These are phyloP conservation scores for Hyperoodon ampullatus DNA, from an alignment of 2,113 vertebrate genomes.

Conservation along the genomic window DNA sequence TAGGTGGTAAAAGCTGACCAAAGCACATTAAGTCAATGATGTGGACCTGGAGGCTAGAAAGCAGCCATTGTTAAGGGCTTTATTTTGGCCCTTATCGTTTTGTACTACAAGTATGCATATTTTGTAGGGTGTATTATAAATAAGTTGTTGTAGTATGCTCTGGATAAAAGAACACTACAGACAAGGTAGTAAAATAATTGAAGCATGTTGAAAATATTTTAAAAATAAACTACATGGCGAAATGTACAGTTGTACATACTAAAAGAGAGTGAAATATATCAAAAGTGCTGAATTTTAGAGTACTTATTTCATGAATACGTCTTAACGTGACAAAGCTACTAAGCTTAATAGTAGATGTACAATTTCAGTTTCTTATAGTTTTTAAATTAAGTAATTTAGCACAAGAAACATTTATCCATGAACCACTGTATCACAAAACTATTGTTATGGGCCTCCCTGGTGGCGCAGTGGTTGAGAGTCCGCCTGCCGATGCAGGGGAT, in stretches of 20 bases:
- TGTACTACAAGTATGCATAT: conserved; percentile 47
- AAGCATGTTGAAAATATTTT: conserved; percentile 47
- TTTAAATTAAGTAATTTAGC: conserved; percentile 39
- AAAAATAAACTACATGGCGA: conserved; percentile 42
- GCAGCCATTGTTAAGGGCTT: conserved; percentile 79
- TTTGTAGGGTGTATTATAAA: conserved; percentile 42
- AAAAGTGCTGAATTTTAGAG: conserved; percentile 10
- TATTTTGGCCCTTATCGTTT: conserved; percentile 78
- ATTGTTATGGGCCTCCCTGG: too few relatives aligned
- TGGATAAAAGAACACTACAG: conserved; percentile 43
- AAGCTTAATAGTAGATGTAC: neutral
- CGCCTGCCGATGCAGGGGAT: too few relatives aligned
- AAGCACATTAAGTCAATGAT: conserved; percentile 84
- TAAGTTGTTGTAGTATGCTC: conserved; percentile 17
- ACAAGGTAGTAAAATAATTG: conserved; percentile 57
- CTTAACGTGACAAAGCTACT: neutral
- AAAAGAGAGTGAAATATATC: neutral
- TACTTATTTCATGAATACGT: conserved; percentile 1
- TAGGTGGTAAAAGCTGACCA: conserved; percentile 80
- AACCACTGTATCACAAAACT: neutral
- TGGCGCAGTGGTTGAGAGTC: too few relatives aligned
- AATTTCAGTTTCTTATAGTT: neutral
- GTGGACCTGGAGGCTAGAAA: conserved; percentile 79
- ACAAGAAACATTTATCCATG: neutral
- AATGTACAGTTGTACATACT: neutral